These are phyloP conservation scores for Vulpes ferrilata DNA, from an alignment of 2,113 vertebrate genomes.

Conservation along the genomic window DNA sequence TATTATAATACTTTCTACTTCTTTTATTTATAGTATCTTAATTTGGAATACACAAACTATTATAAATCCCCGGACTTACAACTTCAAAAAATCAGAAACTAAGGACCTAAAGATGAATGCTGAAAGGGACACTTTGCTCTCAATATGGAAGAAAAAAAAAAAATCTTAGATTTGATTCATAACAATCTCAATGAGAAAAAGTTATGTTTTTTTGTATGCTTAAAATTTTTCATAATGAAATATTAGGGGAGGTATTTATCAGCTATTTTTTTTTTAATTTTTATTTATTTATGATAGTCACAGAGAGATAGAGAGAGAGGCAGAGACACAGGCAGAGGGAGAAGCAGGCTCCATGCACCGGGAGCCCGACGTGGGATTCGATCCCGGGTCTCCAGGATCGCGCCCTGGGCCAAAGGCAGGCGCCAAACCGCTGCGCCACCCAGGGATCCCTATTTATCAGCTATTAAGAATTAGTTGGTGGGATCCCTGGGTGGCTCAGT, in stretches of 20 bases:
- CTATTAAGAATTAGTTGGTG: background rate
- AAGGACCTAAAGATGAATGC: background rate
- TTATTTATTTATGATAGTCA: no score
- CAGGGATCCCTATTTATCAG: conserved; percentile 28
- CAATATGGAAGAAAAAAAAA: background rate
- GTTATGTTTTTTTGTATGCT: background rate
- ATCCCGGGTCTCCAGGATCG: no score
- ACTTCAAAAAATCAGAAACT: conserved; percentile 5
- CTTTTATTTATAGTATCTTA: background rate
- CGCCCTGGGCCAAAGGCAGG: no score
- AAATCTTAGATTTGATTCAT: background rate
- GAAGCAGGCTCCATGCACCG: no score
- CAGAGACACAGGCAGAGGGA: no score
- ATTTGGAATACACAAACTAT: background rate
- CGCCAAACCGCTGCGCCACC: no score
- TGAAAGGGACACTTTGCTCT: background rate
- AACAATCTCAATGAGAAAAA: conserved; percentile 6
- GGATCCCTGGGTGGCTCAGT: no score
- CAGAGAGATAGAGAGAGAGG: no score
- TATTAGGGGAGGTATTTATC: background rate
- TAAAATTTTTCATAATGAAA: background rate
- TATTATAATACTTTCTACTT: background rate
- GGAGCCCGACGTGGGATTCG: no score
- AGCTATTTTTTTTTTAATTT: no score
- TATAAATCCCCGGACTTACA: background rate